These are phyloP conservation scores for Imbricaverruca yamaguchii DNA, from an alignment of 2,888 invertebrate species.

Conservation along the genomic window DNA sequence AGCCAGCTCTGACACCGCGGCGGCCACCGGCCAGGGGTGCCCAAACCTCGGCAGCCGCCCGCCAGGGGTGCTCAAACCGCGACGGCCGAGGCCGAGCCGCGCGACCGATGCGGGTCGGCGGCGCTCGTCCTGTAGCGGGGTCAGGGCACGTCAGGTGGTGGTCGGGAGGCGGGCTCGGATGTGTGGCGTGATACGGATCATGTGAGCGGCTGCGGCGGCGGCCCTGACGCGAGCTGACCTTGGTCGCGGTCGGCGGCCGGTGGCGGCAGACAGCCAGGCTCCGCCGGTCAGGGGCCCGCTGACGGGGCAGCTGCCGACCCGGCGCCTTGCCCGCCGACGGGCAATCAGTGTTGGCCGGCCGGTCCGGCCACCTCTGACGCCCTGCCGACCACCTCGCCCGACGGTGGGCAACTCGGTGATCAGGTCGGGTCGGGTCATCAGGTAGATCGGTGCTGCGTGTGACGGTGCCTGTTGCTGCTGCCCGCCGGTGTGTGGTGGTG, in stretches of 20 bases:
- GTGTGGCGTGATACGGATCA: too few relatives aligned
- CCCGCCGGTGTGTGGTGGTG: too few relatives aligned
- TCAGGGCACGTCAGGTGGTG: not conserved
- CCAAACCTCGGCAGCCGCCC: too few relatives aligned
- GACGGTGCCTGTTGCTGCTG: too few relatives aligned
- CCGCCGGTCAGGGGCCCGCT: not conserved
- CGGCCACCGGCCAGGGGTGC: too few relatives aligned
- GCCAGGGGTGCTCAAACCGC: too few relatives aligned
- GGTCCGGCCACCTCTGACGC: not conserved
- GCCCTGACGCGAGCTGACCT: not conserved
- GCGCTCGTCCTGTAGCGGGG: too few relatives aligned
- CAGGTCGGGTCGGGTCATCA: slow-evolving; percentile 3
- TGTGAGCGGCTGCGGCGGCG: not conserved
- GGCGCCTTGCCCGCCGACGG: not conserved
- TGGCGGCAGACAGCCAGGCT: not conserved
- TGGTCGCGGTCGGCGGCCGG: not conserved
- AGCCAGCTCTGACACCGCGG: too few relatives aligned
- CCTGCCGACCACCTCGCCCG: not conserved
- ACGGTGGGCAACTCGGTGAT: not conserved
- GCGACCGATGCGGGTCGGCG: not conserved
- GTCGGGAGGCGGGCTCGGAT: not conserved
- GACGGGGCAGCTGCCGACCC: not conserved
- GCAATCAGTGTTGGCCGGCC: not conserved
- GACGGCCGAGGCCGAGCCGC: not conserved
- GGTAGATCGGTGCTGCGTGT: not conserved